These are phyloP conservation scores for Laticauda laticaudata DNA, from an alignment of 2,113 vertebrate genomes.

Conservation along the genomic window DNA sequence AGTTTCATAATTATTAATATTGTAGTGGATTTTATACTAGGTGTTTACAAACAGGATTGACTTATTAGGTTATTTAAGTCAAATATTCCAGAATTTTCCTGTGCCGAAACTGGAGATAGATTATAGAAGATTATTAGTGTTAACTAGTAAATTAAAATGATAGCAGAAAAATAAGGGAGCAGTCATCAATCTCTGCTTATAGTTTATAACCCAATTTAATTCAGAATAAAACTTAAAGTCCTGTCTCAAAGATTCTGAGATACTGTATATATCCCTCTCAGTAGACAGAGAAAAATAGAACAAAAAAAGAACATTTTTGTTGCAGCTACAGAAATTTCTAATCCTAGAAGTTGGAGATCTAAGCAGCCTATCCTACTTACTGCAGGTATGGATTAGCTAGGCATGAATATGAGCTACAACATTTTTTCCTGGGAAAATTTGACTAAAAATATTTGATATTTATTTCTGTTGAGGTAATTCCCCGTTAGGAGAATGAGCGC, in stretches of 20 bases:
- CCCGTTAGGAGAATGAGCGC: too few species aligned
- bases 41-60: not conserved
- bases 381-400: not conserved
- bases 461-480: too few species aligned
- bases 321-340: not conserved
- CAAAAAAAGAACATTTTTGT: not conserved
- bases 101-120: not conserved
- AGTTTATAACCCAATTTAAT: not conserved
- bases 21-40: not conserved
- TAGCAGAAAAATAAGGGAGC: not conserved
- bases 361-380: not conserved
- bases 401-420: not conserved
- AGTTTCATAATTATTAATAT: not conserved
- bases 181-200: not conserved
- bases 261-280: not conserved
- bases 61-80: not conserved
- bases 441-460: not conserved
- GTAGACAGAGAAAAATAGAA: not conserved
- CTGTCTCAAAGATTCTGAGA: not conserved
- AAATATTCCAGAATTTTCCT: not conserved
- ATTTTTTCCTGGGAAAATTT: not conserved
- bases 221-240: not conserved
- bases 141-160: not conserved
- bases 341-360: not conserved
- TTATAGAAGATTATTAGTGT: not conserved